Conservation (phyloP, 2,797 vertebrate species). For the Florisuga fusca region DNA sequence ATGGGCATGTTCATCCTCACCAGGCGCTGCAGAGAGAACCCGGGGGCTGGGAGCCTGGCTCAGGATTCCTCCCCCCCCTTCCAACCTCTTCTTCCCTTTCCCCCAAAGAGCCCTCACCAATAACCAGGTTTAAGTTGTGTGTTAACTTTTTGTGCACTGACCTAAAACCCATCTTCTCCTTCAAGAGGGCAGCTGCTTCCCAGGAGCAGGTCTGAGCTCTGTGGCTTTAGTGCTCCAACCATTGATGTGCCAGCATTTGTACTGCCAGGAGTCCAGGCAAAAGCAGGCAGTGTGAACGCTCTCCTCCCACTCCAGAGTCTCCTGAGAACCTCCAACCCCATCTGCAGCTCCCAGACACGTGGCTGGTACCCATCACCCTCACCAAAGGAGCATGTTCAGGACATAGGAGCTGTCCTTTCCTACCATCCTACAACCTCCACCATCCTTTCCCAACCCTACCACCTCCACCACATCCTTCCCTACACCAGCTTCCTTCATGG, state of each 20-base stretch:
- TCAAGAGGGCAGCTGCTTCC: rapidly evolving
- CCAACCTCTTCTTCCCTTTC: background rate
- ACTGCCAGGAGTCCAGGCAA: background rate
- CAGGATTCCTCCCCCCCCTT: background rate
- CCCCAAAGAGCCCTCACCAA: background rate
- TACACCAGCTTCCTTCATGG: background rate
- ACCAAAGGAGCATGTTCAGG: background rate
- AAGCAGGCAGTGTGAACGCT: background rate
- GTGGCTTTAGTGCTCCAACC: rapidly evolving
- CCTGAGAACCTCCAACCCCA: background rate
- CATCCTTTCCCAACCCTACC: background rate
- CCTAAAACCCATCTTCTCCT: background rate
- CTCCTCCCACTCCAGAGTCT: background rate
- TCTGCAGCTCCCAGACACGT: background rate
- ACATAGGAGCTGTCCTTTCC: background rate
- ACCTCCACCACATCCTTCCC: background rate
- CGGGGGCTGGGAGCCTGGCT: background rate
- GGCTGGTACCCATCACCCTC: background rate
- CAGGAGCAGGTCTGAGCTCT: background rate
- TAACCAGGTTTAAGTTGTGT: rapidly evolving
- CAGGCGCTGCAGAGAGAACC: constrained; percentile 83
- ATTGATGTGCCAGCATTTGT: constrained; percentile 62
- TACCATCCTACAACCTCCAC: background rate
- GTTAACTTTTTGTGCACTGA: constrained; percentile 79
- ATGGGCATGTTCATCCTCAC: constrained; percentile 98